These are phyloP conservation scores for Pan troglodytes DNA, from an alignment of 2,113 vertebrate genomes.

Conservation along the genomic window NHGRI_mPanTro3-v2.1_pri NC_072402.2:145216001-145216500, in stretches of 20 bases:
- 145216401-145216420: constrained; percentile 61
- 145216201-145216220: constrained; percentile 68
- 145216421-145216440: constrained; percentile 61
- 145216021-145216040: background rate
- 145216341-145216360: constrained; percentile 14
- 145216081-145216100: background rate
- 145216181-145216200: background rate
- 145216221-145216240: constrained; percentile 35
- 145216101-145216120: background rate
- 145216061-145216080: background rate
- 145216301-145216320: constrained; percentile 80
- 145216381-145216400: constrained; percentile 62
- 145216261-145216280: constrained; percentile 70
- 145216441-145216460: background rate
- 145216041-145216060: background rate
- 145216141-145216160: background rate
- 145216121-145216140: background rate
- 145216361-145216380: background rate
- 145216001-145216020: background rate
- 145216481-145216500: constrained; percentile 42
- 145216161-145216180: constrained; percentile 27
- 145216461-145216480: constrained; percentile 54
- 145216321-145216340: constrained; percentile 73
- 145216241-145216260: constrained; percentile 72
- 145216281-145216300: constrained; percentile 75